Evolutionary conservation across 2,888 invertebrate species (phyloP).

Genomic region (Cantharis rustica): DNA sequence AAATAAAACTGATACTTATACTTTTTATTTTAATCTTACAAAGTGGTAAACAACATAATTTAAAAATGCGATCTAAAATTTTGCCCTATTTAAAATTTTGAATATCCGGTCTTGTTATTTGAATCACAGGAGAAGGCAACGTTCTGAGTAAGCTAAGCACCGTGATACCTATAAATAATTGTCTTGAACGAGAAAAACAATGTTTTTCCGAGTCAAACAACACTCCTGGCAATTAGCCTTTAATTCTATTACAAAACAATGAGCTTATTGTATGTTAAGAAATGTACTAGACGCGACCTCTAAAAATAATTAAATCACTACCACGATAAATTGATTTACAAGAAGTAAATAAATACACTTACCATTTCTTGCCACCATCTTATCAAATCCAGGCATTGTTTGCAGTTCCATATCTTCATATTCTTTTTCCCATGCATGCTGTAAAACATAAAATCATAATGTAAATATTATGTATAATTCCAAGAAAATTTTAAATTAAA

Average conservation of each 20-base stretch:
- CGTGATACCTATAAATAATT: slow-evolving; percentile 22
- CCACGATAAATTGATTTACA: background rate
- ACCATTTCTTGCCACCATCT: slow-evolving; percentile 58
- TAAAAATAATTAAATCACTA: background rate
- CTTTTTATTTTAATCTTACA: background rate
- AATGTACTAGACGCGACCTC: slow-evolving; percentile 8
- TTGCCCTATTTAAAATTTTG: background rate
- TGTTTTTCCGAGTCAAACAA: background rate
- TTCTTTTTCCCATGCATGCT: slow-evolving; percentile 54
- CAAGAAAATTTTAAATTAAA: background rate
- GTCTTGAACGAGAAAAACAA: slow-evolving; percentile 4
- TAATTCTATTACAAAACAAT: slow-evolving; percentile 4
- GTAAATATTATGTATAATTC: background rate
- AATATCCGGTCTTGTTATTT: background rate
- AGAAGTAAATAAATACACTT: slow-evolving; percentile 35
- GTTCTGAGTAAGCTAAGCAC: slow-evolving; percentile 21
- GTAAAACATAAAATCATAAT: slow-evolving; percentile 29
- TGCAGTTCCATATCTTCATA: slow-evolving; percentile 53
- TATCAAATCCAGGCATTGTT: slow-evolving; percentile 67
- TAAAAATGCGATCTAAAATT: background rate
- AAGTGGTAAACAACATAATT: background rate
- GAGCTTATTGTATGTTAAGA: slow-evolving; percentile 5
- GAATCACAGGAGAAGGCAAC: slow-evolving; percentile 25
- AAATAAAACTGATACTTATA: background rate
- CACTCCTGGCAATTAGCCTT: slow-evolving; percentile 8